Evolutionary conservation across 2,113 vertebrate genomes (phyloP).

Genomic region (Ctenomys sociabilis): DNA sequence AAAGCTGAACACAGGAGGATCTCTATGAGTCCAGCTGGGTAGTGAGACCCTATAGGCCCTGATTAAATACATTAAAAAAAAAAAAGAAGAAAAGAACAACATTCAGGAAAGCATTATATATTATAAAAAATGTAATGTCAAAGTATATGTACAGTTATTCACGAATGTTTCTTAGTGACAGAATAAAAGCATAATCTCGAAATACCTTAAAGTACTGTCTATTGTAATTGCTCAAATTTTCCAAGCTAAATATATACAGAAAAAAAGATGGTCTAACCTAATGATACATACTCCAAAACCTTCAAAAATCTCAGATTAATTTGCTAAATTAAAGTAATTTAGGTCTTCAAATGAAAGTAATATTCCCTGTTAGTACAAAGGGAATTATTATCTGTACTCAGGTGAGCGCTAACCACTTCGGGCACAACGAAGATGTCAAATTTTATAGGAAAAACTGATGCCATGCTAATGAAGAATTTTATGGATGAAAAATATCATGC

Average conservation of each 20-base stretch:
- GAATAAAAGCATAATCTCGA: conserved; percentile 1
- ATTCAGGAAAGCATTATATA: background rate
- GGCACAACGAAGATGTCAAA: background rate
- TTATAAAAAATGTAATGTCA: background rate
- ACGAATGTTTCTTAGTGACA: conserved; percentile 11
- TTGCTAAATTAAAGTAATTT: background rate
- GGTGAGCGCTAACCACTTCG: background rate
- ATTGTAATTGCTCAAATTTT: conserved; percentile 31
- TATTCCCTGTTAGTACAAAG: background rate
- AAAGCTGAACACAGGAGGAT: too few relatives aligned
- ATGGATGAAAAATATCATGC: conserved; percentile 26
- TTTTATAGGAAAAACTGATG: background rate
- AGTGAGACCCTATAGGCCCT: too few relatives aligned
- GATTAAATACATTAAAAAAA: too few relatives aligned
- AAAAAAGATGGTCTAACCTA: background rate
- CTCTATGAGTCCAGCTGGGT: too few relatives aligned
- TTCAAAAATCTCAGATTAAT: background rate
- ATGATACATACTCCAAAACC: background rate
- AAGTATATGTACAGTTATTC: background rate
- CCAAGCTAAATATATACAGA: background rate
- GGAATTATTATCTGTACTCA: background rate
- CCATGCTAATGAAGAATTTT: background rate
- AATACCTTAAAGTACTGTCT: background rate
- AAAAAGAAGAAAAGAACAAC: background rate
- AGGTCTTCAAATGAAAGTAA: background rate